Evolutionary conservation across 2,113 vertebrate species (phyloP).

Genomic region (Scopus umbretta): DNA sequence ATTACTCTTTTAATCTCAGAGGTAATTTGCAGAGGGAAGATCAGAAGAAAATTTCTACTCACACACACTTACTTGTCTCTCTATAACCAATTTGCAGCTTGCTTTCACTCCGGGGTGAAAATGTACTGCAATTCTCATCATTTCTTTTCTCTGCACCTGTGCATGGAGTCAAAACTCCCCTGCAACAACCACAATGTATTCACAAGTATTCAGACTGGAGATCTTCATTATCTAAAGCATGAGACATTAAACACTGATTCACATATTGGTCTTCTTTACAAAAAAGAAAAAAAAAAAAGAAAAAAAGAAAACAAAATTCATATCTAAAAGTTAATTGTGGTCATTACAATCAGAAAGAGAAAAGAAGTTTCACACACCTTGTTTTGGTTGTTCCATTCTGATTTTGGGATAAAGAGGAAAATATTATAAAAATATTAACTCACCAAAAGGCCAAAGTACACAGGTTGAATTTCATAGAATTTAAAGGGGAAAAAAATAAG

Average conservation of each 20-base stretch:
- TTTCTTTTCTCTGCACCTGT: background rate
- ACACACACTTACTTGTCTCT: background rate
- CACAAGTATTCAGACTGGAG: background rate
- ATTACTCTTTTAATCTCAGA: constrained; percentile 21
- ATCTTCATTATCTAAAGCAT: background rate
- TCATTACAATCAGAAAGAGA: background rate
- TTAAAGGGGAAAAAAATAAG: background rate
- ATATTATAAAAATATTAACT: background rate
- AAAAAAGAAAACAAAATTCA: rapidly evolving
- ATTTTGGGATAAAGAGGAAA: background rate
- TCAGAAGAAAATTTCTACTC: background rate
- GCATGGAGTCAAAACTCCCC: background rate
- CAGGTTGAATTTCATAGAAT: background rate
- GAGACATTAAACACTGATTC: background rate
- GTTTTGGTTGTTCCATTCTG: background rate
- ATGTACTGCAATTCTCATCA: background rate
- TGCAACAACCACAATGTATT: background rate
- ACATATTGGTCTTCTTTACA: rapidly evolving
- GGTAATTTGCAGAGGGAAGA: constrained; percentile 9
- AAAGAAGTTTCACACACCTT: background rate
- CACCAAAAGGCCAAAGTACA: background rate
- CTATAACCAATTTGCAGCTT: background rate
- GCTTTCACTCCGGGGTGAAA: background rate
- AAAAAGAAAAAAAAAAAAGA: background rate
- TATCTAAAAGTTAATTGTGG: background rate